Conservation (phyloP, 2,113 vertebrate genomes). For the Lanius collurio region DNA sequence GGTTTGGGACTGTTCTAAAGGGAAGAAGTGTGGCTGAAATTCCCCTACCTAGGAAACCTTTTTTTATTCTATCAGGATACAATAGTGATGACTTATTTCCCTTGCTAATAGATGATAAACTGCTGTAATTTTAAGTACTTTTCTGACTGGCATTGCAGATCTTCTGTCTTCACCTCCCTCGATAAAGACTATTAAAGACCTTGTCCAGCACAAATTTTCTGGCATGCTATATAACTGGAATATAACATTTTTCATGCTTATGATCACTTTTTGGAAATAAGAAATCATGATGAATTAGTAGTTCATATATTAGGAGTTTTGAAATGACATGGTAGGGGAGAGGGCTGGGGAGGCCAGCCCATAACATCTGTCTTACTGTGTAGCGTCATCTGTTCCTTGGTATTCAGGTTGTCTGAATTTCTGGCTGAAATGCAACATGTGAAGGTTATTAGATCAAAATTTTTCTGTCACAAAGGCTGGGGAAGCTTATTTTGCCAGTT, state of each 20-base stretch:
- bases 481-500: not conserved
- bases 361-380: not conserved
- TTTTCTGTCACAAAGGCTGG: not conserved
- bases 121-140: not conserved
- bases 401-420: conserved; percentile 22
- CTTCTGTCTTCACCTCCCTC: not conserved
- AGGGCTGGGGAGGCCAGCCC: not conserved
- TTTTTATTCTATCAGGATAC: not conserved
- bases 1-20: not conserved
- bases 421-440: conserved; percentile 14
- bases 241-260: not conserved
- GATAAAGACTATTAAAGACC: not conserved
- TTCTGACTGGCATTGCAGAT: not conserved
- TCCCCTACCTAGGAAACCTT: not conserved
- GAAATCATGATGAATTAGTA: not conserved
- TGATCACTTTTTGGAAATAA: not conserved
- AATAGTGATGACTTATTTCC: not conserved
- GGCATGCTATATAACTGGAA: not conserved
- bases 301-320: not conserved
- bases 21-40: not conserved
- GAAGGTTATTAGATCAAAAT: not conserved
- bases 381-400: not conserved
- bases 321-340: not conserved
- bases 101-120: not conserved
- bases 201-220: not conserved